These are phyloP conservation scores for Gryllus bimaculatus DNA, from an alignment of 1,140 invertebrate genomes.

Conservation along the genomic window DNA sequence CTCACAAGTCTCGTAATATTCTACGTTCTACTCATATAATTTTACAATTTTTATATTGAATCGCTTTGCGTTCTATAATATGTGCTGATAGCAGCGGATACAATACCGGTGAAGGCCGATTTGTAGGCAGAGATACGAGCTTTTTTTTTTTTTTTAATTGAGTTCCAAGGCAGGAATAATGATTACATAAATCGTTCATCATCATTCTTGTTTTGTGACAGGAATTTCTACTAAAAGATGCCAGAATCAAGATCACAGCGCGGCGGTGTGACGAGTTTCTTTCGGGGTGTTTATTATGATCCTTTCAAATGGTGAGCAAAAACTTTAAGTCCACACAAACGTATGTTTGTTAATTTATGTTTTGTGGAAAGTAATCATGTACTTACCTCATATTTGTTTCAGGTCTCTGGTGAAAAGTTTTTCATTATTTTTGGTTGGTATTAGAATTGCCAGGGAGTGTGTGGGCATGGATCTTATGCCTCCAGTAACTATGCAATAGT, in stretches of 20 bases:
- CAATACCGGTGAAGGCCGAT: too few relatives aligned
- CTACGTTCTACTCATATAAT: too few relatives aligned
- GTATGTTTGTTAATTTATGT: not conserved
- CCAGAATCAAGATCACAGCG: not conserved
- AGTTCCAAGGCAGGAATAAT: too few relatives aligned
- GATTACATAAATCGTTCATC: too few relatives aligned
- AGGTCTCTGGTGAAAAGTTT: conserved; percentile 26
- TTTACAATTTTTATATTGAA: too few relatives aligned
- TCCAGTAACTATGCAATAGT: conserved; percentile 10
- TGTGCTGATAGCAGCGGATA: too few relatives aligned
- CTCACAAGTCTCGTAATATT: too few relatives aligned
- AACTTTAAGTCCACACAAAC: not conserved
- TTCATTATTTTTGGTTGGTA: conserved; percentile 23
- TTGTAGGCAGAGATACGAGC: too few relatives aligned
- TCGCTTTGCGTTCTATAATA: too few relatives aligned
- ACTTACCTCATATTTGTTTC: not conserved
- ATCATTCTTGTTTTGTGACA: too few relatives aligned
- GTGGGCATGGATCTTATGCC: conserved; percentile 24
- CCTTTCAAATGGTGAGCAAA: not conserved
- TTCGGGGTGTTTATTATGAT: not conserved
- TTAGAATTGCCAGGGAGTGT: conserved; percentile 23
- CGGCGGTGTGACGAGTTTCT: not conserved
- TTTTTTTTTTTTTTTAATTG: too few relatives aligned
- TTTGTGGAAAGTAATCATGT: not conserved
- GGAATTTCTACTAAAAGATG: not conserved